Base-by-base conservation (phyloP, 2,888 invertebrate species). In the Antheraea assamensis region DNA sequence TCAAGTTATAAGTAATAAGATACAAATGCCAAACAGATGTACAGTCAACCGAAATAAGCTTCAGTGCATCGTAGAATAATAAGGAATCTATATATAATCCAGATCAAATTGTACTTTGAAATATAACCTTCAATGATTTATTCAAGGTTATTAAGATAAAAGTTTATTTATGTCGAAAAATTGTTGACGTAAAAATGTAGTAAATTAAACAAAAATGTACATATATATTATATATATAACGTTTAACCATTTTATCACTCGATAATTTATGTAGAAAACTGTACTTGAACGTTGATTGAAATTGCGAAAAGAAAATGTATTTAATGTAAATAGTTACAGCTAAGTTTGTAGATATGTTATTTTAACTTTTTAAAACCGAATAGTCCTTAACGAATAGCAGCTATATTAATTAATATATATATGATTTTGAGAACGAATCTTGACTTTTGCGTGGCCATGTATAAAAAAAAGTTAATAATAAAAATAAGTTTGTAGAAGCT, bases 401-500 rank as follows among this genome's bases (percentile, higher is more conserved):
- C 73, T 77, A 75, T 82, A 84, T 79, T 78, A 75, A 79, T 80
- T n/a, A n/a, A n/a, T n/a, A n/a, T n/a, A n/a, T n/a, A n/a, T n/a
- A 79, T 82, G 83, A 78, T 77, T 75, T 80, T 75, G 77, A 80
- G 80, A 81, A 85, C 82, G 84, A 83, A 86, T 86, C 83, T 88
- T 86, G 85, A 88, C 85, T 88, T 86, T 86, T 84, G 85, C 87
- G 92, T 90, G 90, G 92, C 92, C 93, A 92, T 92, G 91, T 92
- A 90, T 89, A 91, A 87, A 75, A 81, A 77, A 81, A 85, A 83
- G 82, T 80, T 78, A 79, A 80, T 82, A 80, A 58, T n/a, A 58
- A 55, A n/a, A 58, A 78, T 83, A 83, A 75, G 82, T 86, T 85
- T 83, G 81, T 91, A 90, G 87, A 86, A 79, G 81, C 84, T 86